Evolutionary conservation across 1,140 invertebrate genomes (phyloP), one percentile per base, ranked within the genome.

Genomic region (Polypedilum pembai): DNA sequence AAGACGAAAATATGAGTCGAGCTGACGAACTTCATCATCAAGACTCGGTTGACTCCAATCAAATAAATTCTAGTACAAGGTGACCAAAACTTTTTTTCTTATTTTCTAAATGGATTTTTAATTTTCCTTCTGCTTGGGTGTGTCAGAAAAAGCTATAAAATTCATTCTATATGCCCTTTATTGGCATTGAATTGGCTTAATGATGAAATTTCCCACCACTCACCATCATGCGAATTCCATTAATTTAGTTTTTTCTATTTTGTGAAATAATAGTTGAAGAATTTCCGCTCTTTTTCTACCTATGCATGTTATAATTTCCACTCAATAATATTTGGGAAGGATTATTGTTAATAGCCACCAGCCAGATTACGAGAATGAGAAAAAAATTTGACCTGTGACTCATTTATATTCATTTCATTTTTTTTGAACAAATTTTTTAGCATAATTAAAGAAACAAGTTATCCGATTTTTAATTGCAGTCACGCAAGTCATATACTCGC

Each of bases 41-140:
- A 21, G 20, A 18, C 10, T 69, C 65, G 8, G 65, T 20, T 21
- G 65, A 8, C 17, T 69, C 65, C 7, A 69, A 69, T 69, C 17
- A 69, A 69, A 69, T 69, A 18, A 20, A 69, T 69, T 69, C 65
- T 21, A 69, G 65, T 69, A 69, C 65, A 69, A 69, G 65, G 65
- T 69, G n/a, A n/a, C n/a, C n/a, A 69, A 69, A 21, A 18, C n/a
- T n/a, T n/a, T n/a, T n/a, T 69, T 20, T 3, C 24, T 33, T 33
- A 33, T 33, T 33, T 33, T 3, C 24, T 33, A 33, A 69, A 69
- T 69, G 65, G 65, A 21, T 69, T 69, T 69, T 20, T 69, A 69
- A 69, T 69, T 69, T 69, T 18, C 7, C 65, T 20, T 18, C 24
- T 33, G 2, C 24, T 5, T 33, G 24, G 65, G 65, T 18, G 65